Conservation (phyloP, 2,113 vertebrate genomes). For the Mola mola region DNA sequence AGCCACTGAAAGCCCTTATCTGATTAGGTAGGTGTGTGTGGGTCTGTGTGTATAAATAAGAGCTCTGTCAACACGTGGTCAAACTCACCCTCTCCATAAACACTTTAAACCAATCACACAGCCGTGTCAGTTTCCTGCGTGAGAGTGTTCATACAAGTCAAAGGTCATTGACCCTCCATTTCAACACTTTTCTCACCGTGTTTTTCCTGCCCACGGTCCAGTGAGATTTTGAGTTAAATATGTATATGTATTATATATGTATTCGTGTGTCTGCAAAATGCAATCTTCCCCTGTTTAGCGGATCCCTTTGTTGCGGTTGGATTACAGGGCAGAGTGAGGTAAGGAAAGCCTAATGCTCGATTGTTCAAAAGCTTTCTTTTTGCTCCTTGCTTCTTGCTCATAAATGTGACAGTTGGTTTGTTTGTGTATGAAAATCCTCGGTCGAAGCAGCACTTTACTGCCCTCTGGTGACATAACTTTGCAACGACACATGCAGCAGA, state of each 20-base stretch:
- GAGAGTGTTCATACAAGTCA: constrained; percentile 35
- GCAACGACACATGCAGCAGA: background rate
- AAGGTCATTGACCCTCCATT: constrained; percentile 35
- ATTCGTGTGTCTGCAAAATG: background rate
- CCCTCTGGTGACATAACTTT: constrained; percentile 18
- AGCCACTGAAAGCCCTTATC: constrained; percentile 56
- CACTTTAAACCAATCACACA: constrained; percentile 49
- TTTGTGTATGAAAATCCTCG: too few relatives aligned
- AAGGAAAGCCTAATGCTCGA: constrained; percentile 15
- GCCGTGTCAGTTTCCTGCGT: constrained; percentile 26
- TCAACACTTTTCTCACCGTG: constrained; percentile 25
- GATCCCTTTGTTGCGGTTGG: constrained; percentile 29
- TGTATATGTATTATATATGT: background rate
- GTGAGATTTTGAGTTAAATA: constrained; percentile 11
- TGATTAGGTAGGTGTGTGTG: constrained; percentile 21
- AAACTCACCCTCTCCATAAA: constrained; percentile 55
- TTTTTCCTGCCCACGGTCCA: background rate
- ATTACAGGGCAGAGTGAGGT: constrained; percentile 37
- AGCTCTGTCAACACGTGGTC: constrained; percentile 54
- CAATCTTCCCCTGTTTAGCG: constrained; percentile 27
- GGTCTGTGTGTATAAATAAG: constrained; percentile 35
- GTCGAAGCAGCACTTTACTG: too few relatives aligned
- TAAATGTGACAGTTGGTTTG: too few relatives aligned
- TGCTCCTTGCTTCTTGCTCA: background rate
- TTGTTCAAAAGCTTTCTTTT: constrained; percentile 14